phyloP scores from a whole-genome alignment of 2,888 invertebrate species.

The Dione vanillae region DNA sequence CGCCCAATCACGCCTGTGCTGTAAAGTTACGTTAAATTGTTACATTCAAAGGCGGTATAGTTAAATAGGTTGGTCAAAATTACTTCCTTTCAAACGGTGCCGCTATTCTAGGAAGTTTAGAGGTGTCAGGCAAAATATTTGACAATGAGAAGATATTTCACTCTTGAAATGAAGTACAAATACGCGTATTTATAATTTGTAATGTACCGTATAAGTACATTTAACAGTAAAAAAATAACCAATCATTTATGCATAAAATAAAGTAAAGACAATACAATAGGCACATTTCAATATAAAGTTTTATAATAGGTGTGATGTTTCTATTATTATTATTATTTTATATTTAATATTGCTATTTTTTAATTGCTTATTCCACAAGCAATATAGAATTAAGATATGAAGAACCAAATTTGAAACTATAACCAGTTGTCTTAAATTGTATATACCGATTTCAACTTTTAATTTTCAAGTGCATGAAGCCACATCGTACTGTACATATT shows the following conservation, averaged over 20 bases:
- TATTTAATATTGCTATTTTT: too few species aligned
- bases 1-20: slow-evolving; percentile 73
- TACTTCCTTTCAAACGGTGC: slow-evolving; percentile 41
- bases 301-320: too few species aligned
- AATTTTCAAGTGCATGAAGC: too few species aligned
- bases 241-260: not conserved
- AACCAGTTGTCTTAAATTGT: too few species aligned
- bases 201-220: not conserved
- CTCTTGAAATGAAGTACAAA: slow-evolving; percentile 15
- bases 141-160: slow-evolving; percentile 15
- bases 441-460: too few species aligned
- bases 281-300: too few species aligned
- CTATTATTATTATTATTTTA: too few species aligned
- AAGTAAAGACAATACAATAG: too few species aligned
- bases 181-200: not conserved
- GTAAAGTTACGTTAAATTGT: slow-evolving; percentile 23
- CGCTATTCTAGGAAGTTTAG: slow-evolving; percentile 50
- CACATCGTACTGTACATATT: too few species aligned
- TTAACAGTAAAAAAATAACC: not conserved
- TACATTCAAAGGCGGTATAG: slow-evolving; percentile 50
- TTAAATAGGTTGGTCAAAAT: slow-evolving; percentile 71
- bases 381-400: too few species aligned
- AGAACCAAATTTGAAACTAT: too few species aligned
- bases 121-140: slow-evolving; percentile 28
- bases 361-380: too few species aligned